Base-by-base conservation (phyloP, 2,113 vertebrate species). In the Rhizomys pruinosus region DNA sequence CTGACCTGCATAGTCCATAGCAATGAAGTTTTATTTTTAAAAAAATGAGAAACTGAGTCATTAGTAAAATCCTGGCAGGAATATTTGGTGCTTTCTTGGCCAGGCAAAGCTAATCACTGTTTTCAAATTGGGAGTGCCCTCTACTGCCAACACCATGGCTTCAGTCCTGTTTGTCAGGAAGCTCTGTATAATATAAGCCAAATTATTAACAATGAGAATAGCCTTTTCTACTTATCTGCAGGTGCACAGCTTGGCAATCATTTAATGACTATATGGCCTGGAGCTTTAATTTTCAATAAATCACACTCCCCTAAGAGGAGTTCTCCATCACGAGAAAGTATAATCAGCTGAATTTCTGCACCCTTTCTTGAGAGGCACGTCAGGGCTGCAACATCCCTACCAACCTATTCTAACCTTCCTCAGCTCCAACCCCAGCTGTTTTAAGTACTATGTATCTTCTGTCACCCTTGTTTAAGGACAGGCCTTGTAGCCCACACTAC, bases 251-350 rank as follows among this genome's bases (percentile, higher is more conserved):
- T 57, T 72, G 91, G 68, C 78, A 81, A 78, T 68, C 42, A 61
- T 42, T 73, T 64, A 72, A 5, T 91, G 72, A 71, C 44, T 77
- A 9, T 23, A 73, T 96, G 68, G 81, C 85, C 23, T 93, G 76
- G 77, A 93, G 97, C 57, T 55, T 64, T 92, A 27, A 68, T 79
- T 94, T 96, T 95, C 64, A 94, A 96, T 91, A 96, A 97, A 96
- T 93, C 44, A 73, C 77, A 86, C 69, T 0, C 82, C 63, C 90
- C 27, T 57, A 92, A 20, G 2, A 84, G 39, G 44, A 94, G 66
- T 92, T 89, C 87, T 96, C 23, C 59, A 76, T 52, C 77, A 52
- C 32, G 95, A 97, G 78, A 97, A 91, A 5, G 29, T 37, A 72
- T 77, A n/a, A 23, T 68, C 93, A 91, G 57, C 66, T 94, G 69